Conservation (phyloP, 1,140 invertebrate species). For the Colletes latitarsis region DNA sequence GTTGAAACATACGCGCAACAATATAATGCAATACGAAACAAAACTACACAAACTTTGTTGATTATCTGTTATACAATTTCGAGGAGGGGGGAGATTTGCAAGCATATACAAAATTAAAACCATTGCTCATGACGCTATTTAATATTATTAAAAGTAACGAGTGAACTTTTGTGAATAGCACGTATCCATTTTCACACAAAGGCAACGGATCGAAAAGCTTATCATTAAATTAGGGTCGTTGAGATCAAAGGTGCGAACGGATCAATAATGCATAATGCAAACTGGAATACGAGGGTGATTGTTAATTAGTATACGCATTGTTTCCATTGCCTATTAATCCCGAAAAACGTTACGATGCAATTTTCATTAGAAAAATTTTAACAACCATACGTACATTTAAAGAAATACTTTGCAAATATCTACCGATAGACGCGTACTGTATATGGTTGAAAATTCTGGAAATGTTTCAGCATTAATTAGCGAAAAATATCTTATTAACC, state of each 20-base stretch:
- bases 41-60: no score
- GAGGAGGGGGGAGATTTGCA: no score
- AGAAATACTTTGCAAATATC: slow-evolving; percentile 19
- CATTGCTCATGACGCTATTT: background rate
- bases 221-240: slow-evolving; percentile 33
- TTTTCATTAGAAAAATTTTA: no score
- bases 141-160: slow-evolving; percentile 11
- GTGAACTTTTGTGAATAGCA: background rate
- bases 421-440: background rate
- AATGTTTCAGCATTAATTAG: background rate
- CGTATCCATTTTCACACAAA: background rate
- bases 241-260: slow-evolving; percentile 25
- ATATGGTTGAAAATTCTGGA: background rate
- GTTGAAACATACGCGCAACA: no score
- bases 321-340: background rate
- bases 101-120: background rate
- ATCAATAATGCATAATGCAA: slow-evolving; percentile 24
- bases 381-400: no score
- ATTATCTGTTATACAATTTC: no score
- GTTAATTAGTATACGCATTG: background rate
- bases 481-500: background rate
- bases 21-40: no score
- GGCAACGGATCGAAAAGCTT: background rate
- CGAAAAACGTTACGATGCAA: no score
- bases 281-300: background rate